Evolutionary conservation across 2,888 invertebrate genomes (phyloP), one percentile per base, ranked within the genome.

Genomic region (Polyploca ridens): DNA sequence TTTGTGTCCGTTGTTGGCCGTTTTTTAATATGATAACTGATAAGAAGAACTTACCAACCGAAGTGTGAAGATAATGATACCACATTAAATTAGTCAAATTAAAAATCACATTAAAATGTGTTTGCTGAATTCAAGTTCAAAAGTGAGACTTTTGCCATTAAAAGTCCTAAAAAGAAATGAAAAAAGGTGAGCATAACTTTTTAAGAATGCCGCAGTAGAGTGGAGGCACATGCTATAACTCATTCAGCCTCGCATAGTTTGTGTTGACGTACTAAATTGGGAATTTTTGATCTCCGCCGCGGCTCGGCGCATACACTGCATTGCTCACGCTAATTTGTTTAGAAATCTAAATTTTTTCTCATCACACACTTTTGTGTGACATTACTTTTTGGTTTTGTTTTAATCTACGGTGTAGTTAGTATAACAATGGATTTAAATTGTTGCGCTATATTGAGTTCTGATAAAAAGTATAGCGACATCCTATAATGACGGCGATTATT

Each of bases 271-370:
- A 75, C 77, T 76, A 84, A 85, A 82, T 83, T 84, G 71, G 83
- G 81, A 83, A 82, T 86, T 79, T 81, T 82, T 83, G 82, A 79
- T 79, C 79, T 79, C 69, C 69, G 77, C 80, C 79, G 81, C 75
- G 76, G 27, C 35, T 1, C 35, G 35, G 63, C 81, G 85, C 82
- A 82, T 83, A 76, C 83, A 73, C 77, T 46, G 78, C 70, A 85
- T 85, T 80, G 82, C 81, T 85, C 82, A 75, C 81, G 77, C 83
- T 86, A 85, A 88, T 88, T 88, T 81, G 82, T 81, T 85, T 83
- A 83, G 85, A 85, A 78, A 75, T 69, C 74, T 68, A 68, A 75
- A 71, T 75, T 81, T 84, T 83, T 78, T 78, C 72, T 69, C 61
- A 44, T 60, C 16, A 5, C 59, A 67, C 70, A 66, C 66, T 66